Percentiles rank a stretch among this genome's conserved stretches.
These are phyloP conservation scores for Notarius lentiginosus DNA, from an alignment of 2,113 vertebrate species.

Conservation along the genomic window DNA sequence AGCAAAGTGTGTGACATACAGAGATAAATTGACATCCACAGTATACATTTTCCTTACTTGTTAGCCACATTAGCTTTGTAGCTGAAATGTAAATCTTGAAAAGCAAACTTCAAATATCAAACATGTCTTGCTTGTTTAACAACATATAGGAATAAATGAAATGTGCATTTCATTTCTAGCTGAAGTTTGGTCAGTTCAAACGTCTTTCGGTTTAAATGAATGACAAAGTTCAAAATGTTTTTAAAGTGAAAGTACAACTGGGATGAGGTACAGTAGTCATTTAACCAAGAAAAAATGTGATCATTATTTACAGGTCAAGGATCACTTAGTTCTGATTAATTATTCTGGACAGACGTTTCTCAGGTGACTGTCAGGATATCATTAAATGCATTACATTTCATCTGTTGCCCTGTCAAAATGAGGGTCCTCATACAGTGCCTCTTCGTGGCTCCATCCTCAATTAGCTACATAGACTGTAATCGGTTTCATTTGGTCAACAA, in stretches of 20 bases:
- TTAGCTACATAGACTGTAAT: constrained; percentile 17
- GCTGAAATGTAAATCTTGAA: neutral
- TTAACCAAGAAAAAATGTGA: neutral
- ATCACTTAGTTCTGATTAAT: neutral
- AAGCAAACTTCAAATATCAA: neutral
- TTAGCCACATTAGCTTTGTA: neutral
- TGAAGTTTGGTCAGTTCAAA: neutral
- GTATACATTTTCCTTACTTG: neutral
- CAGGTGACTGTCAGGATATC: constrained; percentile 16
- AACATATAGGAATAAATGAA: neutral
- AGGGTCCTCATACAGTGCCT: constrained; percentile 32
- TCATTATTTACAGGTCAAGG: neutral
- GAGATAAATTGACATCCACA: neutral
- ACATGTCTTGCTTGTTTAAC: neutral
- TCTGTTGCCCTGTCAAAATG: constrained; percentile 39
- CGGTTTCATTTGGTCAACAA: constrained; percentile 46
- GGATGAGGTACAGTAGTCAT: neutral
- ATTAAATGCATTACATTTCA: constrained; percentile 41
- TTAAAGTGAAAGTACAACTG: neutral
- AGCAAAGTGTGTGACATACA: neutral
- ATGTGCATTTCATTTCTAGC: neutral
- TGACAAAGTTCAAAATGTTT: neutral
- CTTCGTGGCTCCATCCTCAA: constrained; percentile 24
- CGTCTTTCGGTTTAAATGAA: neutral
- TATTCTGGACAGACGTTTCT: neutral